Conservation (phyloP, 2,888 invertebrate genomes). For the Saturnia japonica region DNA sequence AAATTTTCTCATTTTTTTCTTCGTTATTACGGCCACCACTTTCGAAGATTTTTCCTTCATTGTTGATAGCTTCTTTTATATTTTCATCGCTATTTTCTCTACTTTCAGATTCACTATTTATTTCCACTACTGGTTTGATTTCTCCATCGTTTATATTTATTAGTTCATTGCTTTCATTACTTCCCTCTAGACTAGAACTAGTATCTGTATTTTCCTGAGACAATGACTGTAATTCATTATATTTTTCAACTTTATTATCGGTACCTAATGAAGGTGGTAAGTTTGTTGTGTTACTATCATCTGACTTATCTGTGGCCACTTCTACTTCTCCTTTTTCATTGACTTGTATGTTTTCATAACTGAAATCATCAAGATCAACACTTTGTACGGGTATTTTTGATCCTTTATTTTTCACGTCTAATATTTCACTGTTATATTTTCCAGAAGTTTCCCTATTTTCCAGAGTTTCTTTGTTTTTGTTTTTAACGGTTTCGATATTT, state of each 20-base stretch:
- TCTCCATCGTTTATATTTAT: slow-evolving; percentile 62
- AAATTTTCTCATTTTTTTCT: slow-evolving; percentile 42
- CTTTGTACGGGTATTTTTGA: slow-evolving; percentile 41
- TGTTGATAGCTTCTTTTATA: slow-evolving; percentile 32
- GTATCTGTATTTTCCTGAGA: slow-evolving; percentile 33
- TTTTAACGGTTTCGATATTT: slow-evolving; percentile 22
- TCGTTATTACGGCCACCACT: slow-evolving; percentile 12
- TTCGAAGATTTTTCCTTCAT: slow-evolving; percentile 50
- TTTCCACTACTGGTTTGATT: slow-evolving; percentile 71
- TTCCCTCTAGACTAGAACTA: slow-evolving; percentile 32
- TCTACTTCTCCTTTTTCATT: slow-evolving; percentile 52
- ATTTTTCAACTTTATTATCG: slow-evolving; percentile 31
- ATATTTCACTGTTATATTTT: slow-evolving; percentile 20
- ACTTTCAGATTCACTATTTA: slow-evolving; percentile 53
- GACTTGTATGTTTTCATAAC: slow-evolving; percentile 53
- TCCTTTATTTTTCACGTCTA: slow-evolving; percentile 16
- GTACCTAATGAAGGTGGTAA: slow-evolving; percentile 32
- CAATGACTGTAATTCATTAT: slow-evolving; percentile 29
- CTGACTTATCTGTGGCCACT: slow-evolving; percentile 41
- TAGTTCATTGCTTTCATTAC: slow-evolving; percentile 40
- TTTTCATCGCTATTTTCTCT: slow-evolving; percentile 46
- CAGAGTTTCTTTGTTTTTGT: slow-evolving; percentile 32
- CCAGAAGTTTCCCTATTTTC: slow-evolving; percentile 22
- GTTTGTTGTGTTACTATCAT: slow-evolving; percentile 34
- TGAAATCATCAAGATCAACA: slow-evolving; percentile 56